A percentile compares a stretch with the other conserved stretches of the same genome.
Conservation (phyloP, 2,113 vertebrate genomes). For the Podarcis raffonei region DNA sequence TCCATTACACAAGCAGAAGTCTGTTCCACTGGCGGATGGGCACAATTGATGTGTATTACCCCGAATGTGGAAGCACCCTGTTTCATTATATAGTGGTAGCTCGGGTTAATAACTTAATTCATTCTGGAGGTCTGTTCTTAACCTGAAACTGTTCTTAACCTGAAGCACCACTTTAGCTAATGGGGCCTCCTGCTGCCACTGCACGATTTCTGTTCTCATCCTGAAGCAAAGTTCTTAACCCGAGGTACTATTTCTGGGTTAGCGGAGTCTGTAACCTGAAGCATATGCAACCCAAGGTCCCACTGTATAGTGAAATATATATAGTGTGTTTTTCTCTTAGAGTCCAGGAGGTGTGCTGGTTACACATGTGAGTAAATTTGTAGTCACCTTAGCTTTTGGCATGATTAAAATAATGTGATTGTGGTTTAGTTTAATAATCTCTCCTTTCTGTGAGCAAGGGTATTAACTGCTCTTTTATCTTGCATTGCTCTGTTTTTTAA, state of each 20-base stretch:
- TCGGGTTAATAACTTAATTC: too few species aligned
- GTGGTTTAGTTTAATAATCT: background rate
- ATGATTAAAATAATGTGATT: background rate
- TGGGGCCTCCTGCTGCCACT: too few species aligned
- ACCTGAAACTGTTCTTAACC: too few species aligned
- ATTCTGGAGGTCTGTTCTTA: too few species aligned
- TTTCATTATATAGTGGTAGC: background rate
- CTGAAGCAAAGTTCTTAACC: too few species aligned
- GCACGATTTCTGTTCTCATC: too few species aligned
- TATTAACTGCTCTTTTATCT: slow-evolving; percentile 9
- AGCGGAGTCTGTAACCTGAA: too few species aligned
- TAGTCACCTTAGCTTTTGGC: background rate
- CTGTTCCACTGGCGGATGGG: too few species aligned
- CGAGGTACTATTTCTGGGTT: too few species aligned
- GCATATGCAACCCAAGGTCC: too few species aligned
- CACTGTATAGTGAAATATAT: background rate
- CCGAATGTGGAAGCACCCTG: background rate
- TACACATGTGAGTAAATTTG: background rate
- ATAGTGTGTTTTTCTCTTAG: background rate
- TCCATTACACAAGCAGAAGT: too few species aligned
- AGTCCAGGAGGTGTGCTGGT: background rate
- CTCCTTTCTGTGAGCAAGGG: background rate
- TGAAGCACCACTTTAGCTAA: too few species aligned
- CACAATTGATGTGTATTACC: background rate
- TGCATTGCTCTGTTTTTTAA: slow-evolving; percentile 14